phyloP scores from a whole-genome alignment of 92 coral and sea anemone species.

The Montipora capitata region DNA sequence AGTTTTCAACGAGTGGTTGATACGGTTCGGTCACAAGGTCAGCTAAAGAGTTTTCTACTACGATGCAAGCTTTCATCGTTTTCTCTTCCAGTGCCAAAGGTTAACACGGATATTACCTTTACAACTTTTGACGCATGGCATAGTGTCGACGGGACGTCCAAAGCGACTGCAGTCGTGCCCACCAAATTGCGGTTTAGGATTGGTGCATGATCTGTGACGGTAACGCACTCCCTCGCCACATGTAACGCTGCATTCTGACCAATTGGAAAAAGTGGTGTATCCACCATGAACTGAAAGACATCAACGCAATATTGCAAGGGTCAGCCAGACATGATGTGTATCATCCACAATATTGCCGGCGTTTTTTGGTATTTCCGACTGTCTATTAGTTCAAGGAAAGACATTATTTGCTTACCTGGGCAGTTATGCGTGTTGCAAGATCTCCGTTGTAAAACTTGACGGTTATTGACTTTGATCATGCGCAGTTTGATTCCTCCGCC shows the following conservation, averaged over 20 bases:
- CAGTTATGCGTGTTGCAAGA: slow-evolving; percentile 87
- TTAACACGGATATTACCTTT: not conserved
- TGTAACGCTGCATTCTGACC: slow-evolving; percentile 96
- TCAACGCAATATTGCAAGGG: not conserved
- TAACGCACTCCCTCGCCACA: slow-evolving; percentile 94
- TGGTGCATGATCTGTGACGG: slow-evolving; percentile 89
- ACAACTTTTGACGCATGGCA: slow-evolving; percentile 76
- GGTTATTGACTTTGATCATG: slow-evolving; percentile 95
- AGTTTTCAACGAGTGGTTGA: too few species aligned
- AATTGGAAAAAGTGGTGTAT: slow-evolving; percentile 83
- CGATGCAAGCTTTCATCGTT: too few species aligned
- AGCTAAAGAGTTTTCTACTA: too few species aligned
- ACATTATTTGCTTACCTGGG: slow-evolving; percentile 77
- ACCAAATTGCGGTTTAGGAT: slow-evolving; percentile 86
- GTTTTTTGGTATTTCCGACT: too few species aligned
- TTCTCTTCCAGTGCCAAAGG: too few species aligned
- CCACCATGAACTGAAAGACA: slow-evolving; percentile 87
- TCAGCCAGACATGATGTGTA: not conserved
- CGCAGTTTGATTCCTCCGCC: slow-evolving; percentile 96
- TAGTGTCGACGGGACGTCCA: slow-evolving; percentile 90
- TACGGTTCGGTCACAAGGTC: too few species aligned
- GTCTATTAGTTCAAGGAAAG: not conserved
- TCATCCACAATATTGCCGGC: not conserved
- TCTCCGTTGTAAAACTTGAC: slow-evolving; percentile 93
- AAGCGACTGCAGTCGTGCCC: slow-evolving; percentile 87